These are phyloP conservation scores for Carassius auratus DNA, from an alignment of 2,113 vertebrate genomes.

Conservation along the genomic window DNA sequence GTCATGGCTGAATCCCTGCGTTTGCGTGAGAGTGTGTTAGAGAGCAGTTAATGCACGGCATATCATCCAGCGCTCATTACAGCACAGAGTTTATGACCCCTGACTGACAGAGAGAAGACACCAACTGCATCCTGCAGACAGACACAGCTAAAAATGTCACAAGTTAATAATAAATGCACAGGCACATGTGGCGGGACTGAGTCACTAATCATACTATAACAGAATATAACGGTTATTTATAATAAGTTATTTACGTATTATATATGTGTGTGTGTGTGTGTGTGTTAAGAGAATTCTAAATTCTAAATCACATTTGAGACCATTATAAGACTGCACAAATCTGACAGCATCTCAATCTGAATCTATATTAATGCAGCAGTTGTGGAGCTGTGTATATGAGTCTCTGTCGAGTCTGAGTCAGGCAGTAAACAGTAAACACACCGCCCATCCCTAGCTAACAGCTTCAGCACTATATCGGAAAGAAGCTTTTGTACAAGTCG, in stretches of 20 bases:
- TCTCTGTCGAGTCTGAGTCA: no score
- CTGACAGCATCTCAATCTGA: no score
- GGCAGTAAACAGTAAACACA: no score
- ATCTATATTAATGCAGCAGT: no score
- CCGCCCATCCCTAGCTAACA: no score
- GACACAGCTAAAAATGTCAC: constrained; percentile 12
- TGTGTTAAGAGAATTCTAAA: no score
- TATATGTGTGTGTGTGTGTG: no score
- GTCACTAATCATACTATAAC: background rate
- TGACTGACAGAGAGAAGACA: constrained; percentile 33
- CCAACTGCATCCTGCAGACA: constrained; percentile 54
- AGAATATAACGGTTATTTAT: background rate
- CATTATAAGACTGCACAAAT: no score
- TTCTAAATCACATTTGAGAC: no score
- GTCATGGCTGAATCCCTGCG: constrained; percentile 72
- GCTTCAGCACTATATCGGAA: no score
- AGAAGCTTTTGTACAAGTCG: no score
- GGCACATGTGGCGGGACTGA: background rate
- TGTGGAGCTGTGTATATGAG: no score
- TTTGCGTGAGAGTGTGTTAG: constrained; percentile 70
- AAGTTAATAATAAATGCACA: constrained; percentile 37
- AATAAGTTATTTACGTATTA: background rate
- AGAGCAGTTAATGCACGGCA: background rate
- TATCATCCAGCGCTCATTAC: constrained; percentile 49
- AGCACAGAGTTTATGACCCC: constrained; percentile 68